Conservation (phyloP, 2,888 invertebrate species). For the Ectropis crepuscularia region DNA sequence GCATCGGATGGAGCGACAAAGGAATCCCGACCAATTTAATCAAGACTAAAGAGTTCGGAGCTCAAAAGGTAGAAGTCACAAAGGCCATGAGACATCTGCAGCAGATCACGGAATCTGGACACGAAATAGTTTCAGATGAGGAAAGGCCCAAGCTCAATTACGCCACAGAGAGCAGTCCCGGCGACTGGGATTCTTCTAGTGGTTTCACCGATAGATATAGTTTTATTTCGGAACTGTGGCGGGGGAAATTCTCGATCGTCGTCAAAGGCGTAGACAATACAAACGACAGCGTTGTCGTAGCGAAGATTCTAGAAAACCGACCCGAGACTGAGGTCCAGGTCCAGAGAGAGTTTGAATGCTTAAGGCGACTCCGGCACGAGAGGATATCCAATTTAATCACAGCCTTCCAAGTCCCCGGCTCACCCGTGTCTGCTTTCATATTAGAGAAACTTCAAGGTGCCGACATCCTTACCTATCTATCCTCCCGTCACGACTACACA, state of each 20-base stretch:
- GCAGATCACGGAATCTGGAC: constrained; percentile 93
- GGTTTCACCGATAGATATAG: constrained; percentile 91
- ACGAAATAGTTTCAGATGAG: constrained; percentile 86
- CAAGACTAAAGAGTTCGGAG: constrained; percentile 88
- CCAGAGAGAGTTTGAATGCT: constrained; percentile 92
- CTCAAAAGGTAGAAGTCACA: constrained; percentile 90
- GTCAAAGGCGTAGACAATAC: constrained; percentile 91
- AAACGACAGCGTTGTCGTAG: constrained; percentile 90
- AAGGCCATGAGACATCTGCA: constrained; percentile 94
- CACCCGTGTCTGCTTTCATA: constrained; percentile 89
- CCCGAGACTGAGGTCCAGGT: constrained; percentile 87
- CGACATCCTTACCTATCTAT: constrained; percentile 94
- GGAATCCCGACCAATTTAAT: constrained; percentile 92
- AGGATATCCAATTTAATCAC: constrained; percentile 91
- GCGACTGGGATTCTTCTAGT: constrained; percentile 88
- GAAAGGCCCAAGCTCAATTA: constrained; percentile 90
- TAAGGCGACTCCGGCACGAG: constrained; percentile 94
- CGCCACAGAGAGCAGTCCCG: constrained; percentile 88
- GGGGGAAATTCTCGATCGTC: constrained; percentile 94
- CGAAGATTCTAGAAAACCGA: constrained; percentile 91
- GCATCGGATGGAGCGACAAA: constrained; percentile 96
- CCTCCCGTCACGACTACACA: constrained; percentile 94
- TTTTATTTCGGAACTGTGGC: constrained; percentile 93
- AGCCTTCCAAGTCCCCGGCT: constrained; percentile 88
- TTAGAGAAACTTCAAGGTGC: constrained; percentile 95